Conservation (phyloP, 2,113 vertebrate genomes). For the Corythoichthys haematopterus region DNA sequence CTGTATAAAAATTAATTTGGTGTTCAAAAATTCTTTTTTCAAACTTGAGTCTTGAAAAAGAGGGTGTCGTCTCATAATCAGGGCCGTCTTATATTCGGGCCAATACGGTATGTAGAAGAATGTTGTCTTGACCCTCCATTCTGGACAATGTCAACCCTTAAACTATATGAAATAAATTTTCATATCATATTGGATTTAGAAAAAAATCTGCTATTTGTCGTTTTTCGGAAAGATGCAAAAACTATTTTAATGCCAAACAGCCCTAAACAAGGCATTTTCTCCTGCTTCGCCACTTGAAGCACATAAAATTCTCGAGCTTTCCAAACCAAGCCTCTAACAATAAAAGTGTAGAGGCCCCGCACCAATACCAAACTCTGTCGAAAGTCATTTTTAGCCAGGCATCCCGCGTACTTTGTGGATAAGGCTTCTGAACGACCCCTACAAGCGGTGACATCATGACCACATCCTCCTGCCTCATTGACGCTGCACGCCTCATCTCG, state of each 20-base stretch:
- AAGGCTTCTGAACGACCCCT: constrained; percentile 66
- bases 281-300: constrained; percentile 27
- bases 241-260: constrained; percentile 7
- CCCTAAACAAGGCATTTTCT: constrained; percentile 7
- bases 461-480: constrained; percentile 69
- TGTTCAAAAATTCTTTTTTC: too few species aligned
- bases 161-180: too few species aligned
- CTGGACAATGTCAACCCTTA: too few species aligned
- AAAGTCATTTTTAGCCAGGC: constrained; percentile 62
- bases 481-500: constrained; percentile 49
- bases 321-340: constrained; percentile 38
- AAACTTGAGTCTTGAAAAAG: too few species aligned
- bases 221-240: too few species aligned
- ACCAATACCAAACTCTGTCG: constrained; percentile 62
- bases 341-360: constrained; percentile 40
- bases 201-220: too few species aligned
- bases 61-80: too few species aligned
- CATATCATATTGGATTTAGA: too few species aligned
- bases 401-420: constrained; percentile 60
- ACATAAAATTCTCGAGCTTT: constrained; percentile 34
- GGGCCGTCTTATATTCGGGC: too few species aligned
- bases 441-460: constrained; percentile 71
- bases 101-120: too few species aligned
- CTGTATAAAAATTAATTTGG: too few species aligned
- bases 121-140: too few species aligned